phyloP scores from a whole-genome alignment of 2,888 invertebrate genomes.

The Tetrapedia diversipes region DNA sequence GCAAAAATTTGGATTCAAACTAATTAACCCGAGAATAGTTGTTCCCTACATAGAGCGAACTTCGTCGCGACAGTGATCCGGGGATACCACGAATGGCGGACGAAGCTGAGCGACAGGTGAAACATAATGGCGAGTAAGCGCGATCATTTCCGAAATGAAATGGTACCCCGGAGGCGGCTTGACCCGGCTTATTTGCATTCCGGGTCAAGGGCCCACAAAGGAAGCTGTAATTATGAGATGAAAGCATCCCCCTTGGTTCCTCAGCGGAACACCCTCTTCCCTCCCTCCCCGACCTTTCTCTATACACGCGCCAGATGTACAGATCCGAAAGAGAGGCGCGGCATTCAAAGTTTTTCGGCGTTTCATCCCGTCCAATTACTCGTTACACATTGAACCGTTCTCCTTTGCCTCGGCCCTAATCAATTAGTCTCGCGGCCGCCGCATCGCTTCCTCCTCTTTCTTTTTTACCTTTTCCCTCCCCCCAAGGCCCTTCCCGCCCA shows the following conservation, averaged over 20 bases:
- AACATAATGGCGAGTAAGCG: constrained; percentile 46
- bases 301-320: constrained; percentile 3
- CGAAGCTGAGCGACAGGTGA: constrained; percentile 21
- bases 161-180: constrained; percentile 28
- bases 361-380: constrained; percentile 67
- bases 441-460: background rate
- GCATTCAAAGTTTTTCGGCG: constrained; percentile 57
- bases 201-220: constrained; percentile 63
- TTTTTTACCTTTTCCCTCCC: background rate
- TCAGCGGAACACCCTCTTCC: constrained; percentile 42
- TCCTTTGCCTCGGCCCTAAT: constrained; percentile 51
- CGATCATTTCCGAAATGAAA: constrained; percentile 61
- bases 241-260: constrained; percentile 63
- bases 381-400: constrained; percentile 56
- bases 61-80: background rate
- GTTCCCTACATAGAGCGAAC: background rate
- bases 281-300: no score
- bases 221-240: constrained; percentile 72
- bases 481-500: no score
- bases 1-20: no score
- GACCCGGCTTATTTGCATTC: constrained; percentile 61
- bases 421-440: constrained; percentile 57
- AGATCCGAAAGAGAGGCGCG: constrained; percentile 53
- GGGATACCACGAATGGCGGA: background rate
- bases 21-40: no score